Conservation (phyloP, 2,888 invertebrate genomes). For the Tethea ocularis region DNA sequence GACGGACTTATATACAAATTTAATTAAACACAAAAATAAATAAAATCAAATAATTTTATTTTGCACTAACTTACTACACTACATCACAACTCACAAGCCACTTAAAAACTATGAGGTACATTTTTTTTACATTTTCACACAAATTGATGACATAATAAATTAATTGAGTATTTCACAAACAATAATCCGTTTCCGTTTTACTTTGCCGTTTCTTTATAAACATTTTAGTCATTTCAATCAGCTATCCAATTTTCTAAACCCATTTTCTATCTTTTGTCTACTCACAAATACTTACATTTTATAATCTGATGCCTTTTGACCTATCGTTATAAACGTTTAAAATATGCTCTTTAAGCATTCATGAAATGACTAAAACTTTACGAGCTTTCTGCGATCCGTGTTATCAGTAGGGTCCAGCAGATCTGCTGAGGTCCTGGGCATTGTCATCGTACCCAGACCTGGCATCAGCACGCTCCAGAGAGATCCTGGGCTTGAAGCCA, state of each 20-base stretch:
- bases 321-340: neutral
- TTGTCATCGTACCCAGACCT: neutral
- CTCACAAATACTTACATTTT: too few species aligned
- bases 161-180: conserved; percentile 3
- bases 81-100: conserved; percentile 4
- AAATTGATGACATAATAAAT: neutral
- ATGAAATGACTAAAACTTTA: neutral
- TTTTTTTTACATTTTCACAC: conserved; percentile 1
- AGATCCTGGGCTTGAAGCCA: conserved; percentile 84
- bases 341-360: neutral
- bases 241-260: neutral
- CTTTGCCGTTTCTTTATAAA: neutral
- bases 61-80: neutral
- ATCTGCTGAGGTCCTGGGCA: conserved; percentile 25
- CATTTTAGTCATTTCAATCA: neutral
- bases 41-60: neutral
- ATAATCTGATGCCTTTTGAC: neutral
- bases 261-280: too few species aligned
- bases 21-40: neutral
- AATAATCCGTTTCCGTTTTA: neutral
- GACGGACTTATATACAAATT: neutral
- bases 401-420: conserved; percentile 6
- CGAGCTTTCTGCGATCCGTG: neutral
- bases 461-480: conserved; percentile 29
- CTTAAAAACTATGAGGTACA: neutral